Evolutionary conservation across 2,797 vertebrate species (phyloP), one percentile per base, ranked within the genome.

Genomic region (Menidia menidia): DNA sequence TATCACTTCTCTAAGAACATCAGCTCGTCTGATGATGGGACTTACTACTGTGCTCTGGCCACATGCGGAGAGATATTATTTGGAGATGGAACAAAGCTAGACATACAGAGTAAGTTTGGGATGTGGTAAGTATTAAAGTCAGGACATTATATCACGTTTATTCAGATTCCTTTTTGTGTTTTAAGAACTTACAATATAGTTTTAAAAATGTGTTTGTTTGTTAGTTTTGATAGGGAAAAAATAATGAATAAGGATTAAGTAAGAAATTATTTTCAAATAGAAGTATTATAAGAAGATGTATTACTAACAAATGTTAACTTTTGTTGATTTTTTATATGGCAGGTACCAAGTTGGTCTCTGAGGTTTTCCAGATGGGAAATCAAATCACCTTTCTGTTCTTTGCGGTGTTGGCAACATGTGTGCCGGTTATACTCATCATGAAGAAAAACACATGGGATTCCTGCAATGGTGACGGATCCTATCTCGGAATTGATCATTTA

Each of bases 31-130:
- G 84, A 89, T 54, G 4, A 50, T 68, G 87, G 82, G 47, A 85
- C 61, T 0, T 85, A 83, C 52, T 78, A 84, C 69, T 88, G 86
- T 69, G 89, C 87, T 63, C 73, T 88, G 77, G 80, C 69, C 30
- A 58, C 51, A 13, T 88, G 84, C 82, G 86, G 83, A 8, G 44
- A 70, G 12, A 44, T 76, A 15, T 16, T 76, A 18, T 76, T 76
- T 65, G 73, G 73, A 11, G 52, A 65, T 65, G 73, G 67, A 56
- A 56, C 56, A 35, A 61, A 65, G 35, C 12, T 76, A n/a, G 31
- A 76, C 19, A 19, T 65, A n/a, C 13, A 19, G 18, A 62, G 67
- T 76, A 60, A 65, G 30, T 51, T 5, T 51, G 6, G 13, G 4
- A 43, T 1, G 30, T 39, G 35, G 10, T 39, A 39, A 9, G 15